These are phyloP conservation scores for Austrolebias charrua DNA, from an alignment of 2,797 vertebrate species.

Conservation along the genomic window DNA sequence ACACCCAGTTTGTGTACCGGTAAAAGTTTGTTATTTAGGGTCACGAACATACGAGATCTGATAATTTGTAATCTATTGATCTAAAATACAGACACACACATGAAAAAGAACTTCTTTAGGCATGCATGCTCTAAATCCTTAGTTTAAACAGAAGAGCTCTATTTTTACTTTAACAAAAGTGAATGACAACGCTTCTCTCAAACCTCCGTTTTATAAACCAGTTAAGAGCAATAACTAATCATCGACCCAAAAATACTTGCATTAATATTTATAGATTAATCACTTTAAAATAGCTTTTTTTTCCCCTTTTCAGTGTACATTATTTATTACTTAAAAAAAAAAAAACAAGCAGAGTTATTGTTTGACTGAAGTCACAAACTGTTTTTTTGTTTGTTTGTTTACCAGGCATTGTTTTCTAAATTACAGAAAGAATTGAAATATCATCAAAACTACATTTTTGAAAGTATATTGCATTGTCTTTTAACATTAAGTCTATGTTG, in stretches of 20 bases:
- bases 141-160: not conserved
- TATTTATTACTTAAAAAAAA: not conserved
- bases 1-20: too few relatives aligned
- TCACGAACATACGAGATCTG: not conserved
- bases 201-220: not conserved
- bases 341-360: not conserved
- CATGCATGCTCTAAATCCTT: not conserved
- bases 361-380: too few relatives aligned
- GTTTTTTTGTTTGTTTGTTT: too few relatives aligned
- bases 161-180: not conserved
- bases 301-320: not conserved
- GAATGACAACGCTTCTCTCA: not conserved
- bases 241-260: not conserved
- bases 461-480: not conserved
- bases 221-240: not conserved
- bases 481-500: not conserved
- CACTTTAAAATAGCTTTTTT: not conserved
- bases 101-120: not conserved
- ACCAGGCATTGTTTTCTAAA: too few relatives aligned
- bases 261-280: not conserved
- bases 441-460: not conserved
- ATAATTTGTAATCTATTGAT: not conserved
- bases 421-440: too few relatives aligned
- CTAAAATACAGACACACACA: not conserved
- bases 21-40: too few relatives aligned